A percentile compares a stretch with the other conserved stretches of the same genome.
phyloP scores from a whole-genome alignment of 2,113 vertebrate species.

The Python bivittatus region DNA sequence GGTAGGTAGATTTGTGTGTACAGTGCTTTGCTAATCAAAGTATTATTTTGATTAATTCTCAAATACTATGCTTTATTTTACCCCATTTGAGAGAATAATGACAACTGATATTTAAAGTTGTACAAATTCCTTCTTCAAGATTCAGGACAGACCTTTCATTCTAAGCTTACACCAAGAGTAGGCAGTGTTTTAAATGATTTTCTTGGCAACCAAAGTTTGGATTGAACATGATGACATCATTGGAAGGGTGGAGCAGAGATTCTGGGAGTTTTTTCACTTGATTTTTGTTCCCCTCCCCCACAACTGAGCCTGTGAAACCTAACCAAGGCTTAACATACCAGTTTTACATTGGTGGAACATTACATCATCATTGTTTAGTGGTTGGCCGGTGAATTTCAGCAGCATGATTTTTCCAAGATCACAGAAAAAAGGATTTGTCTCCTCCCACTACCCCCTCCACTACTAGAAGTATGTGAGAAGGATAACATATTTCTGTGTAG shows the following conservation, averaged over 20 bases:
- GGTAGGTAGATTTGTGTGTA: no score
- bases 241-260: not conserved
- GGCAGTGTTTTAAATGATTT: not conserved
- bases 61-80: not conserved
- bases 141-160: not conserved
- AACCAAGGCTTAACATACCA: not conserved
- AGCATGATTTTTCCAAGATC: not conserved
- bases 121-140: not conserved
- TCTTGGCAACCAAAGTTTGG: not conserved
- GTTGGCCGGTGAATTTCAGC: not conserved
- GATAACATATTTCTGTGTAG: not conserved
- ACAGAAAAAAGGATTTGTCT: not conserved
- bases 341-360: not conserved
- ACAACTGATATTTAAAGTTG: not conserved
- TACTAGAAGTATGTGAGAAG: not conserved
- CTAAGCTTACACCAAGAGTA: not conserved
- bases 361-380: not conserved
- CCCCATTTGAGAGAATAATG: not conserved
- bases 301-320: not conserved
- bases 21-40: not conserved
- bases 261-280: not conserved
- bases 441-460: not conserved
- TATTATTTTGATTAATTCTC: not conserved
- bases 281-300: not conserved
- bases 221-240: not conserved